Conservation (phyloP, 2,113 vertebrate genomes). For the Microtus pennsylvanicus region DNA sequence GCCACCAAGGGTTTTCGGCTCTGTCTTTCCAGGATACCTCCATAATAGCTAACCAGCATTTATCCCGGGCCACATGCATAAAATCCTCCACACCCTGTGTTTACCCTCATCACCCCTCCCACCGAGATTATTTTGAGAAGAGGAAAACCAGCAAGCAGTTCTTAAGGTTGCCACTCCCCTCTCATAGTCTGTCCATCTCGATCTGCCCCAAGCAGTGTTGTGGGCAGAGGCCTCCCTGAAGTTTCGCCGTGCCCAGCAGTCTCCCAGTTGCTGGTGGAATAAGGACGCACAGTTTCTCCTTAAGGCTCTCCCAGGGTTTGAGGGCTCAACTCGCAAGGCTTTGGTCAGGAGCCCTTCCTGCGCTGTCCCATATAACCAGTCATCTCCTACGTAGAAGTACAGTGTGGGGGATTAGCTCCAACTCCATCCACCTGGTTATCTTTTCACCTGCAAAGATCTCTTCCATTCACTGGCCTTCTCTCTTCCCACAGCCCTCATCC, state of each 20-base stretch:
- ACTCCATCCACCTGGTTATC: neutral
- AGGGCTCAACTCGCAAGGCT: conserved; percentile 13
- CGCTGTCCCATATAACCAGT: neutral
- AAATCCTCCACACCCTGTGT: neutral
- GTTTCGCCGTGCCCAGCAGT: conserved; percentile 16
- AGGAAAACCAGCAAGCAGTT: conserved; percentile 58
- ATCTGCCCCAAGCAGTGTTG: neutral
- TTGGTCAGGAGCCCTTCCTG: neutral
- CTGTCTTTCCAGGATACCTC: neutral
- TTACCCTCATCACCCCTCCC: conserved; percentile 42
- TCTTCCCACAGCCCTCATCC: neutral
- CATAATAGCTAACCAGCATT: neutral
- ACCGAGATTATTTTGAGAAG: conserved; percentile 61
- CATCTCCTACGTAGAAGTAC: neutral
- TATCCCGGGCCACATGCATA: conserved; percentile 11
- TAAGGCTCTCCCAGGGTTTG: neutral
- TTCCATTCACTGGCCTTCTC: neutral
- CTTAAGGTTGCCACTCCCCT: neutral
- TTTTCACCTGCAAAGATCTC: neutral
- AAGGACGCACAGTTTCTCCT: neutral
- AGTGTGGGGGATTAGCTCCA: neutral
- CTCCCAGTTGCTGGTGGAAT: conserved; percentile 42
- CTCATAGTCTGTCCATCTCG: accelerated
- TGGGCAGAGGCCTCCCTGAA: neutral
- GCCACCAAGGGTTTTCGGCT: neutral